These are phyloP conservation scores for Paralichthys olivaceus DNA, from an alignment of 2,113 vertebrate species.

Conservation along the genomic window DNA sequence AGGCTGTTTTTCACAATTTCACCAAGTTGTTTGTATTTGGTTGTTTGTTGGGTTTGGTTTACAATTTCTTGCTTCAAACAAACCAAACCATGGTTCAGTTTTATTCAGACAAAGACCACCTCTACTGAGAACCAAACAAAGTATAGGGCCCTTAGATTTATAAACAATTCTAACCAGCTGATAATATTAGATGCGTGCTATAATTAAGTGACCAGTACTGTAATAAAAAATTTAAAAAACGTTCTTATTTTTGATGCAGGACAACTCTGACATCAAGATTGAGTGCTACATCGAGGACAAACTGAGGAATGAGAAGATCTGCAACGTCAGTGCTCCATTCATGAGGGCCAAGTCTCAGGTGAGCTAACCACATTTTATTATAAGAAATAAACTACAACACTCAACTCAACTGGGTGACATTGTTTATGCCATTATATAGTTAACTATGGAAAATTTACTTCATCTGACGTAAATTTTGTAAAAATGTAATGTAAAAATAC, in stretches of 20 bases:
- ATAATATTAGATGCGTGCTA: not conserved
- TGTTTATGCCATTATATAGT: too few relatives aligned
- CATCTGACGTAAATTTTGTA: too few relatives aligned
- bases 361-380: slow-evolving; percentile 16
- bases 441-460: too few relatives aligned
- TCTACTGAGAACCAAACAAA: too few relatives aligned
- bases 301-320: slow-evolving; percentile 83
- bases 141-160: not conserved
- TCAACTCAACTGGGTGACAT: too few relatives aligned
- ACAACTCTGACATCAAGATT: slow-evolving; percentile 88
- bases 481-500: too few relatives aligned
- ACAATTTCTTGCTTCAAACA: too few relatives aligned
- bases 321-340: slow-evolving; percentile 94
- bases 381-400: too few relatives aligned
- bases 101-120: too few relatives aligned
- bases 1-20: not conserved
- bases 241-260: slow-evolving; percentile 78
- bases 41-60: too few relatives aligned
- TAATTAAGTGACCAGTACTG: not conserved
- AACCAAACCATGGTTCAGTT: too few relatives aligned
- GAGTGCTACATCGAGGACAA: slow-evolving; percentile 86
- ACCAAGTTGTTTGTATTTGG: too few relatives aligned
- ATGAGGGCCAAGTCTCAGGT: slow-evolving; percentile 94
- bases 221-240: not conserved
- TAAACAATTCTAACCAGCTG: not conserved